phyloP scores from a whole-genome alignment of 2,113 vertebrate genomes.

The Anguilla rostrata region DNA sequence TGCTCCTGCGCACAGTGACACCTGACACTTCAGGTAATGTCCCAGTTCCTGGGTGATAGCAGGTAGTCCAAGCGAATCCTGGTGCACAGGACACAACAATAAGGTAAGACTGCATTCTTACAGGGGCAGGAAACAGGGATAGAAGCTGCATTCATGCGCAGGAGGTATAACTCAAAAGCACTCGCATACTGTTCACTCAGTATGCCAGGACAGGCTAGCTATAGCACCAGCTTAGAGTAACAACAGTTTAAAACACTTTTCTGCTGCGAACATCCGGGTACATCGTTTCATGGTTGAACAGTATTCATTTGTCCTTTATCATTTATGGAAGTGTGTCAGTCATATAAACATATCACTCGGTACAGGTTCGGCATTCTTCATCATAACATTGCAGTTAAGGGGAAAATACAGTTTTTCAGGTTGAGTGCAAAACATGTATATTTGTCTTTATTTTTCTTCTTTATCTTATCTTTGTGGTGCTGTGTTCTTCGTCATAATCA shows the following conservation, averaged over 20 bases:
- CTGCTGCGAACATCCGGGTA: background rate
- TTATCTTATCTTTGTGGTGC: background rate
- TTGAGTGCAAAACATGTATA: background rate
- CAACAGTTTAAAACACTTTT: background rate
- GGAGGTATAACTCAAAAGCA: background rate
- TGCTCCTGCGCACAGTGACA: conserved; percentile 61
- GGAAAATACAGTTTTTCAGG: background rate
- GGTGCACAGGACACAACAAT: conserved; percentile 42
- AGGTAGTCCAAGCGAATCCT: conserved; percentile 66
- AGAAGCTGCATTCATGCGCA: too few relatives aligned
- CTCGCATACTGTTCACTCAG: background rate
- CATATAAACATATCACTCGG: background rate
- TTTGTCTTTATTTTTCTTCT: background rate
- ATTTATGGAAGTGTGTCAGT: background rate
- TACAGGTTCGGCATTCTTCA: background rate
- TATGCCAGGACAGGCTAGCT: background rate
- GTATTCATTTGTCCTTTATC: background rate
- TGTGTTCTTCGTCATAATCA: too few relatives aligned
- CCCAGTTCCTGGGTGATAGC: conserved; percentile 72
- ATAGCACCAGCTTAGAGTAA: background rate
- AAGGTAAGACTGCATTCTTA: conserved; percentile 66
- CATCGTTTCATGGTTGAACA: background rate
- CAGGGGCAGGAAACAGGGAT: background rate
- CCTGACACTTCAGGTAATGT: conserved; percentile 74
- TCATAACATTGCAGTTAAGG: background rate